phyloP scores from a whole-genome alignment of 2,113 vertebrate genomes.

The Eudyptes chrysolophus region DNA sequence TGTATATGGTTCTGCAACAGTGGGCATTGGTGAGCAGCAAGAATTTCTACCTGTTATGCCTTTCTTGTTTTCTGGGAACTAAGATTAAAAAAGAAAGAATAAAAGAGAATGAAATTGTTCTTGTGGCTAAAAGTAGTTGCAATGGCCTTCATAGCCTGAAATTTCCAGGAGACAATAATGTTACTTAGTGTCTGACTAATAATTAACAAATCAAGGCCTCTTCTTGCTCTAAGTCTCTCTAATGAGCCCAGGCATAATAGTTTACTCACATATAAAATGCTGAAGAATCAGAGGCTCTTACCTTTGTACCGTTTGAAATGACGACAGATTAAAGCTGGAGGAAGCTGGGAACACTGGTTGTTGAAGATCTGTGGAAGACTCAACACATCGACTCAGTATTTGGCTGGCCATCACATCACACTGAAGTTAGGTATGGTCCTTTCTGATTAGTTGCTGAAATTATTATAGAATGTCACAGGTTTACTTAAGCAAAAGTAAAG shows the following conservation, averaged over 20 bases:
- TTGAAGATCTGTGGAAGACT: neutral
- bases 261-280: neutral
- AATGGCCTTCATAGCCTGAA: neutral
- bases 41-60: neutral
- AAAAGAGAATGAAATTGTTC: neutral
- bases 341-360: neutral
- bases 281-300: neutral
- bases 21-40: neutral
- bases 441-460: neutral
- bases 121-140: neutral
- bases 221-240: neutral
- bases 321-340: neutral
- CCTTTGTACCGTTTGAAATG: neutral
- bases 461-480: neutral
- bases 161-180: neutral
- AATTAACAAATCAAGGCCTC: neutral
- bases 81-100: neutral
- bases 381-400: neutral
- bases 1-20: accelerated
- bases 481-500: neutral
- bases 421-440: neutral
- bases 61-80: neutral
- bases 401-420: accelerated
- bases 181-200: neutral
- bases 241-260: neutral